Evolutionary conservation across 2,888 invertebrate genomes (phyloP).

Genomic region (Protonemura montana): DNA sequence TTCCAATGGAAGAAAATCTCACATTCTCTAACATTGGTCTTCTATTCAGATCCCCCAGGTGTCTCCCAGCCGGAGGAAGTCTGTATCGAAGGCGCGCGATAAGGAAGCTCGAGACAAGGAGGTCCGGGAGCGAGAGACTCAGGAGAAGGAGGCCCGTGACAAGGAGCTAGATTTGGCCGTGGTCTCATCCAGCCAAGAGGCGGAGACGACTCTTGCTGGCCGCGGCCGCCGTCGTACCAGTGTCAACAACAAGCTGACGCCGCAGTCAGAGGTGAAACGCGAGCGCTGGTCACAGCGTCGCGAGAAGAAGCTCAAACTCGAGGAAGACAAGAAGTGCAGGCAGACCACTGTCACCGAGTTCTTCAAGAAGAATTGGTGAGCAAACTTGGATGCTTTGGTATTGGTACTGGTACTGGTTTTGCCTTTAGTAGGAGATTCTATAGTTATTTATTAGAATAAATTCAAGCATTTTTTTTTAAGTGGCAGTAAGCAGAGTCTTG

Average conservation of each 20-base stretch:
- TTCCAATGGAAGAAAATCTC: no score
- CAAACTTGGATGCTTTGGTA: background rate
- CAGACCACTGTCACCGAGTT: slow-evolving; percentile 24
- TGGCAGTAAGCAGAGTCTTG: no score
- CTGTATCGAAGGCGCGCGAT: background rate
- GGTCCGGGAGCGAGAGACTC: background rate
- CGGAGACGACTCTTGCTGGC: background rate
- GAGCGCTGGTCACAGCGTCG: slow-evolving; percentile 49
- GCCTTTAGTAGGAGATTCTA: no score
- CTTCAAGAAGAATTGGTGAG: slow-evolving; percentile 30
- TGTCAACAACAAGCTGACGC: background rate
- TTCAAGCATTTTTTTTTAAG: no score
- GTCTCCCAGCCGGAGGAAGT: background rate
- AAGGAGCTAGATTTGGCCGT: slow-evolving; percentile 33
- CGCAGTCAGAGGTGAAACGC: slow-evolving; percentile 34
- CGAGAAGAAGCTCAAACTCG: slow-evolving; percentile 46
- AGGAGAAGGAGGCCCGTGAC: background rate
- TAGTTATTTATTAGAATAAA: no score
- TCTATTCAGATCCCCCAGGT: background rate
- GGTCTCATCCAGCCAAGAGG: background rate
- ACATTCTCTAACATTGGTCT: no score
- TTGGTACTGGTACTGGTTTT: no score
- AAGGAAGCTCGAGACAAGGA: background rate
- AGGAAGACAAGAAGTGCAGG: slow-evolving; percentile 26
- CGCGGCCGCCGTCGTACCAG: background rate